phyloP scores from a whole-genome alignment of 2,888 invertebrate species.

The Nemoura dubitans region DNA sequence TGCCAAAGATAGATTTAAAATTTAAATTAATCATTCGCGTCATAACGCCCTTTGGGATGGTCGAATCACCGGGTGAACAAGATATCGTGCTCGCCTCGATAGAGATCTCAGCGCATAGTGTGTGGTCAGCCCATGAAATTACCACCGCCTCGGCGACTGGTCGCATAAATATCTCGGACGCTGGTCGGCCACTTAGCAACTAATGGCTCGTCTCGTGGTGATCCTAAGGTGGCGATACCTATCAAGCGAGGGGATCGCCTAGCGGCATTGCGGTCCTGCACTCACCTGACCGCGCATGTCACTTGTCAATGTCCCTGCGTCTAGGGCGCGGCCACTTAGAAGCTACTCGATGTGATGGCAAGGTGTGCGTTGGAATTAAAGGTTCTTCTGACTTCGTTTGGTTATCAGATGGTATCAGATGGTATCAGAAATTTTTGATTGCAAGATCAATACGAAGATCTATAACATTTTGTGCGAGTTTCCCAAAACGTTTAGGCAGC shows the following conservation, averaged over 20 bases:
- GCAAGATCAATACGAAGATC: too few species aligned
- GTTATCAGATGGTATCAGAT: too few species aligned
- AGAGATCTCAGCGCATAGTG: background rate
- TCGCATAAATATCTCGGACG: background rate
- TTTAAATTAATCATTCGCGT: background rate
- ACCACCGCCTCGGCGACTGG: background rate
- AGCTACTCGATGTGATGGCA: background rate
- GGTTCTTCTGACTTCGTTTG: too few species aligned
- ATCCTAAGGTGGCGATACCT: too few species aligned
- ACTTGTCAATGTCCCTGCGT: background rate
- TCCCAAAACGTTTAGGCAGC: too few species aligned
- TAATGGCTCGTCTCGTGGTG: background rate
- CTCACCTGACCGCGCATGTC: background rate
- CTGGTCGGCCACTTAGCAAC: background rate
- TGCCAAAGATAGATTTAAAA: background rate
- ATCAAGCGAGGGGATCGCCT: background rate
- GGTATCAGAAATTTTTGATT: too few species aligned
- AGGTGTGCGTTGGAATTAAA: too few species aligned
- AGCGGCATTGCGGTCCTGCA: background rate
- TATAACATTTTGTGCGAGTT: too few species aligned
- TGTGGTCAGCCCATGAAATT: background rate
- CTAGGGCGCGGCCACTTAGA: background rate
- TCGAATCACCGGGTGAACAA: background rate
- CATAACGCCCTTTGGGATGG: conserved; percentile 3
- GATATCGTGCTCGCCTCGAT: conserved; percentile 7